Percentiles rank a stretch among this genome's conserved stretches.
phyloP scores from a whole-genome alignment of 2,113 vertebrate genomes.

The Athene cunicularia region DNA sequence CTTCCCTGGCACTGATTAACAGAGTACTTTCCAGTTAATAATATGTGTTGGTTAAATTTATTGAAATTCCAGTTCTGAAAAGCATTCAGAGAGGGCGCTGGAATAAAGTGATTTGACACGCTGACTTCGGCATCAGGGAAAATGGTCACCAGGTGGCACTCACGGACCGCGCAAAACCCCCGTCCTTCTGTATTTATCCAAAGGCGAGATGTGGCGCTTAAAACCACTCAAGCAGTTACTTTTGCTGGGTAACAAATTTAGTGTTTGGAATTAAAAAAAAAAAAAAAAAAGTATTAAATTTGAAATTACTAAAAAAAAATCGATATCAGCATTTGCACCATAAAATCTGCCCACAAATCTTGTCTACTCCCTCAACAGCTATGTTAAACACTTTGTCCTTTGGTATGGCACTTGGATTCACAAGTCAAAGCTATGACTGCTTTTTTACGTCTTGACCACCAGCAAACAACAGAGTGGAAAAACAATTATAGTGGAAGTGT shows the following conservation, averaged over 20 bases:
- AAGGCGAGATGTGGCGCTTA: accelerated
- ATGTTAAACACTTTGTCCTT: not conserved
- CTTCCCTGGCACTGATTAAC: not conserved
- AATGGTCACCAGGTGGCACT: conserved; percentile 49
- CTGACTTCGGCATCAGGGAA: not conserved
- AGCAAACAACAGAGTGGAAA: not conserved
- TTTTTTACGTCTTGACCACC: not conserved
- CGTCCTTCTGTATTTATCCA: accelerated
- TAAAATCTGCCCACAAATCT: not conserved
- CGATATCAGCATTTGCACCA: not conserved
- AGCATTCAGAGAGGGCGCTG: not conserved
- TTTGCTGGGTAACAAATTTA: not conserved
- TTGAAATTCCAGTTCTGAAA: not conserved
- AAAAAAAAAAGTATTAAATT: no score
- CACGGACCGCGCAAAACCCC: not conserved
- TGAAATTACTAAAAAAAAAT: no score
- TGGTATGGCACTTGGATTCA: not conserved
- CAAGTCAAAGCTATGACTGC: not conserved
- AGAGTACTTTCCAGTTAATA: not conserved
- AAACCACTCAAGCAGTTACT: not conserved
- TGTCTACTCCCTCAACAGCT: not conserved
- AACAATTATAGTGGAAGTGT: not conserved
- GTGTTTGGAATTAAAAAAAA: not conserved
- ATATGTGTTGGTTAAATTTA: not conserved
- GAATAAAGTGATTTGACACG: accelerated